These are phyloP conservation scores for Paedocypris sp. DNA, from an alignment of 2,113 vertebrate species.

Conservation along the genomic window DNA sequence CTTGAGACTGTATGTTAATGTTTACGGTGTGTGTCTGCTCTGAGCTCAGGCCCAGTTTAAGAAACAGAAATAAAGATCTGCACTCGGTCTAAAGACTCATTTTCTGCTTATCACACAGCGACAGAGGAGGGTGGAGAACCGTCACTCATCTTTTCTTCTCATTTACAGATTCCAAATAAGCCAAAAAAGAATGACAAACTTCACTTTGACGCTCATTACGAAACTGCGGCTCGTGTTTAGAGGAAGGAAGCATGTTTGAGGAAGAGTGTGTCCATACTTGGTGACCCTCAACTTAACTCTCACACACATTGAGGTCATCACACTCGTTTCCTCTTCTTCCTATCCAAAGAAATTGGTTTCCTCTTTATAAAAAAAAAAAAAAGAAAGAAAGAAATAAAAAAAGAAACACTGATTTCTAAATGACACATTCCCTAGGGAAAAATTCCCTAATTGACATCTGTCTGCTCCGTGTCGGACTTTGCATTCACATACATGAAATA, in stretches of 20 bases:
- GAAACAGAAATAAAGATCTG: constrained; percentile 3
- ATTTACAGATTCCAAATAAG: background rate
- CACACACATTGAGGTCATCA: background rate
- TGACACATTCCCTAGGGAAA: no score
- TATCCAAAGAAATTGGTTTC: background rate
- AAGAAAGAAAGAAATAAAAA: no score
- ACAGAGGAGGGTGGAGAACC: constrained; percentile 6
- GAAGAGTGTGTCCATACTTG: background rate
- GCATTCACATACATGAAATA: no score
- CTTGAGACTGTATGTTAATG: background rate
- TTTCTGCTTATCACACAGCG: background rate
- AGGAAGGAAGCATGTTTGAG: background rate
- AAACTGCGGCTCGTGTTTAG: background rate
- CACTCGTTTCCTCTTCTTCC: background rate
- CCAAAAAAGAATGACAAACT: background rate
- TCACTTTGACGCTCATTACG: background rate
- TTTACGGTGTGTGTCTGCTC: background rate
- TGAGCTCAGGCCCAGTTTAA: background rate
- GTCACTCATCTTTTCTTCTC: no score
- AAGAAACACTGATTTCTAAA: no score
- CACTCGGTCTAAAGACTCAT: background rate
- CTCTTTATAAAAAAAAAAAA: background rate
- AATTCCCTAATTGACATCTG: no score
- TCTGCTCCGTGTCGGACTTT: no score
- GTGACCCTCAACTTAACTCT: background rate